phyloP scores from a whole-genome alignment of 2,113 vertebrate genomes.

The Channa maculata region DNA sequence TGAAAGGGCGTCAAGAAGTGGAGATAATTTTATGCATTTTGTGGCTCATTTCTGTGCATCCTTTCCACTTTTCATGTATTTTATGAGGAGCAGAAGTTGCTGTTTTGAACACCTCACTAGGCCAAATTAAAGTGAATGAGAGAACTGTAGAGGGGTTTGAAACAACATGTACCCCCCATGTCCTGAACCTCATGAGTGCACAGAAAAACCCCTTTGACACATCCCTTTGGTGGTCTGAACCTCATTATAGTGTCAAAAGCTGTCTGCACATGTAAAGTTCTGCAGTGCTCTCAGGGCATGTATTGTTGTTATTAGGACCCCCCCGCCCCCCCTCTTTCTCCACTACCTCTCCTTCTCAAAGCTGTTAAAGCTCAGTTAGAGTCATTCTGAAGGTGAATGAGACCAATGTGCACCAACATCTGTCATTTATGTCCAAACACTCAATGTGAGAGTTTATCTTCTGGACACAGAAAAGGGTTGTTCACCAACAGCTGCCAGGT shows the following conservation, averaged over 20 bases:
- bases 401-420: slow-evolving; percentile 9
- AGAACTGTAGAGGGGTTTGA: slow-evolving; percentile 37
- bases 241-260: slow-evolving; percentile 32
- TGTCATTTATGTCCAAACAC: slow-evolving; percentile 13
- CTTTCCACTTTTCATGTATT: too few relatives aligned
- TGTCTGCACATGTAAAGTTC: slow-evolving; percentile 59
- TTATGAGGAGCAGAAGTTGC: background rate
- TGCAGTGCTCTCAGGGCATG: background rate
- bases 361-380: slow-evolving; percentile 58
- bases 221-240: slow-evolving; percentile 24
- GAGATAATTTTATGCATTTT: too few relatives aligned
- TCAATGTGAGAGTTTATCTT: background rate
- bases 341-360: slow-evolving; percentile 20
- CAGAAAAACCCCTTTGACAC: slow-evolving; percentile 45
- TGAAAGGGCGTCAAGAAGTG: too few relatives aligned
- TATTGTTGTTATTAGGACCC: slow-evolving; percentile 3
- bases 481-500: background rate
- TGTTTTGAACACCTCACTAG: slow-evolving; percentile 2
- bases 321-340: background rate
- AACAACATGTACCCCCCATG: slow-evolving; percentile 47
- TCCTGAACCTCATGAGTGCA: slow-evolving; percentile 30
- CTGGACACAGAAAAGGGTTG: background rate
- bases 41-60: too few relatives aligned
- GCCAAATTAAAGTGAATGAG: slow-evolving; percentile 9
- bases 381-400: slow-evolving; percentile 14